Evolutionary conservation across 2,888 invertebrate species (phyloP), one percentile per base, ranked within the genome.

Genomic region (Hydroisotoma schaefferi): DNA sequence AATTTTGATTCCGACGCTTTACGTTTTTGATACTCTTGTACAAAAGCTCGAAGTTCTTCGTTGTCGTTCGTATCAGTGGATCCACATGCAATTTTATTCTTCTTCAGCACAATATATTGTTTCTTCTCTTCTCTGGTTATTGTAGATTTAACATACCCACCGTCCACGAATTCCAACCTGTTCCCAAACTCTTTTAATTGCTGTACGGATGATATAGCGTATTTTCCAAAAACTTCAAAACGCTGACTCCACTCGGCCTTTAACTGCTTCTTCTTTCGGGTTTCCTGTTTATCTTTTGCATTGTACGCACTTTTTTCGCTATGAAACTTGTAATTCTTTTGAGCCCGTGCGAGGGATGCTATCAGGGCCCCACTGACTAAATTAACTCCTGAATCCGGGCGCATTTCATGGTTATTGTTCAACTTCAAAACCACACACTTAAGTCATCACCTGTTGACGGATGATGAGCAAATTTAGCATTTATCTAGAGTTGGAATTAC

Each of bases 301-400:
- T 49, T 26, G 49, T 49, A 29, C 4, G 29, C n/a, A 49, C 49
- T 49, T 18, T 49, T 29, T 4, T 29, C 23, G 15, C 49, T 28
- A 28, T 49, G 49, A 22, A 63, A 61, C 22, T 59, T 59, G 58
- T 56, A 68, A 33, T 63, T 66, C 56, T 61, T 66, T 55, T 68
- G 69, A 57, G 68, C 69, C 61, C 63, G 60, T 56, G 68, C 61
- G 59, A 72, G 57, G 37, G 68, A 60, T 37, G 69, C 66, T 63
- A 68, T 55, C 59, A 72, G 70, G 66, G 67, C 68, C 57, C 65
- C 70, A 65, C 69, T 67, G 23, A 72, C 68, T 67, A 70, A 67
- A 63, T 67, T 67, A 57, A 61, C 63, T 48, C 67, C 71, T 52
- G 67, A 61, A 56, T 63, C 68, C 47, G 63, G 59, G 44, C 63